phyloP scores from a whole-genome alignment of 2,888 invertebrate genomes.

The Cataglyphis cursor region DNA sequence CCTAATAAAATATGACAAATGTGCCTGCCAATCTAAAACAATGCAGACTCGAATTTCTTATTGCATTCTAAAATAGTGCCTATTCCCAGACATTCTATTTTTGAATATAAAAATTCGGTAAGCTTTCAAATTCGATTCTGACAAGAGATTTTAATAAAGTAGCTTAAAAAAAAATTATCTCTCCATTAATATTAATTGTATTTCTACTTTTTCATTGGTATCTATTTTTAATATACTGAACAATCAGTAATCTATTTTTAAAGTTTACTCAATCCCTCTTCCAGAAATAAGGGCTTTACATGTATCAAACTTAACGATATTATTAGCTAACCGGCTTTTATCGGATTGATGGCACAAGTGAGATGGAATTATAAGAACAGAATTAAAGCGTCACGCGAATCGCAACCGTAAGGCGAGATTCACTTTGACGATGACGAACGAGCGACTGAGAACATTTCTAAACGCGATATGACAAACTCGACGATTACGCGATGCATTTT shows the following conservation, averaged over 20 bases:
- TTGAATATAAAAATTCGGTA: neutral
- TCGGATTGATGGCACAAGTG: neutral
- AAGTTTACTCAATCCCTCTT: neutral
- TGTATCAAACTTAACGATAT: slow-evolving; percentile 13
- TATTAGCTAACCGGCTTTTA: slow-evolving; percentile 17
- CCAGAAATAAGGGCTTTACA: neutral
- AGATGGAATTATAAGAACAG: slow-evolving; percentile 7
- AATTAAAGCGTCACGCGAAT: slow-evolving; percentile 32
- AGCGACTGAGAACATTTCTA: slow-evolving; percentile 37
- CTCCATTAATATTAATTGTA: neutral
- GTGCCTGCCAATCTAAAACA: slow-evolving; percentile 1
- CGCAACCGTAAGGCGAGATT: slow-evolving; percentile 21
- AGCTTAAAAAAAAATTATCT: neutral
- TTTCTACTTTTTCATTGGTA: neutral
- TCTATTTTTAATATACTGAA: neutral
- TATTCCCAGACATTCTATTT: slow-evolving; percentile 22
- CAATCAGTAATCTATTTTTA: neutral
- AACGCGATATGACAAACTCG: slow-evolving; percentile 22
- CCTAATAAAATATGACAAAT: slow-evolving; percentile 50
- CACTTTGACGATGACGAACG: slow-evolving; percentile 44
- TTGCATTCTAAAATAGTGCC: slow-evolving; percentile 28
- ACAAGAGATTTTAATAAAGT: neutral
- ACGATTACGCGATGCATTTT: slow-evolving; percentile 46
- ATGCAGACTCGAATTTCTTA: neutral
- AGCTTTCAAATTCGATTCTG: neutral